Evolutionary conservation across 2,113 vertebrate species (phyloP).

Genomic region (Sebastes fasciatus): DNA sequence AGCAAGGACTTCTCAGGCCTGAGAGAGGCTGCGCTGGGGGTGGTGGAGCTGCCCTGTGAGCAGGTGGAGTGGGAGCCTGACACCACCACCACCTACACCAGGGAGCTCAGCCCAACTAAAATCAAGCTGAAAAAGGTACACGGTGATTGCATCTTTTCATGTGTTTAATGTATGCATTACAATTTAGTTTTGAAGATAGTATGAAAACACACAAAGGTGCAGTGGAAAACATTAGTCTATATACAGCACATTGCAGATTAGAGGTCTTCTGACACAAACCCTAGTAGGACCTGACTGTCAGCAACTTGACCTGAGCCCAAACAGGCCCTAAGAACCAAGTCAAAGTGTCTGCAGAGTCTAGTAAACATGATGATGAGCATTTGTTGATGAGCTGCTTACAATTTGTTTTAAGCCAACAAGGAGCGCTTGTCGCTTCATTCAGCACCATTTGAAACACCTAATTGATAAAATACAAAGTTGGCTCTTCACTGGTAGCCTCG

Average conservation of each 20-base stretch:
- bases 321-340: neutral
- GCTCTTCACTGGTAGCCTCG: neutral
- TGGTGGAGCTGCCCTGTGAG: constrained; percentile 83
- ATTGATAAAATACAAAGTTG: neutral
- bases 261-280: neutral
- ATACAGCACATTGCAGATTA: neutral
- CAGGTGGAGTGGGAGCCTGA: constrained; percentile 80
- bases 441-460: neutral
- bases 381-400: neutral
- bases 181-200: neutral
- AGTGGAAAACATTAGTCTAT: neutral
- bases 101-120: constrained; percentile 80
- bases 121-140: constrained; percentile 86
- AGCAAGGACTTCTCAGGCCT: constrained; percentile 81
- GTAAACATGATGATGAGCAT: neutral
- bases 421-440: neutral
- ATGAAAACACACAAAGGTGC: neutral
- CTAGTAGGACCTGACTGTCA: neutral
- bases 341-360: neutral
- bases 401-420: neutral
- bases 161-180: neutral
- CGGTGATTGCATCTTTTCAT: neutral
- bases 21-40: constrained; percentile 80
- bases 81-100: constrained; percentile 71
- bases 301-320: neutral